A percentile compares a stretch with the other conserved stretches of the same genome.
phyloP scores from a whole-genome alignment of 2,797 vertebrate genomes.

The Coilia nasus region DNA sequence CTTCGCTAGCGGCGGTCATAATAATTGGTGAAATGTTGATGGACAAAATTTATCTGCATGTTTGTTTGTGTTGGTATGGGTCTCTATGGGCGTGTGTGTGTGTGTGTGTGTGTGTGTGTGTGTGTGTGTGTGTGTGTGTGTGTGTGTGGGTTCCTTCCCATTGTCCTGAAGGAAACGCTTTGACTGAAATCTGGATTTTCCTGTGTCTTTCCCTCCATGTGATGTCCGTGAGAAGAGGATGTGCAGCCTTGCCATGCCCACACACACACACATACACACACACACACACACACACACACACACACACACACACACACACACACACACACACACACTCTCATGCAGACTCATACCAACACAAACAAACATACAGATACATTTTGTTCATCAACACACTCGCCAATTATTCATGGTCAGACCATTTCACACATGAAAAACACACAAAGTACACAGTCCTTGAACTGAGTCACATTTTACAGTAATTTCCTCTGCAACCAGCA shows the following conservation, averaged over 20 bases:
- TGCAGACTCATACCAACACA: background rate
- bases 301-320: background rate
- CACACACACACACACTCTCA: background rate
- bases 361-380: background rate
- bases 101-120: background rate
- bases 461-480: background rate
- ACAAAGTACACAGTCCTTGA: background rate
- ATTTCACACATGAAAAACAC: background rate
- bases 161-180: background rate
- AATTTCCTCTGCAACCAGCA: background rate
- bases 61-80: background rate
- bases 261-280: constrained; percentile 4
- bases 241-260: background rate
- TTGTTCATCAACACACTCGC: background rate
- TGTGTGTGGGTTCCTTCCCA: background rate
- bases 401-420: background rate
- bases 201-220: background rate
- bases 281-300: background rate
- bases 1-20: too few relatives aligned
- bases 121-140: constrained; percentile 11
- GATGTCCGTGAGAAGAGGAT: constrained; percentile 24
- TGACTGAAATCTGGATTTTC: constrained; percentile 3
- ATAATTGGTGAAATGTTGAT: background rate
- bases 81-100: background rate
- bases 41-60: background rate